Evolutionary conservation across 1,140 invertebrate species (phyloP), one percentile per base, ranked within the genome.

Genomic region (Himalopsyche phryganea): DNA sequence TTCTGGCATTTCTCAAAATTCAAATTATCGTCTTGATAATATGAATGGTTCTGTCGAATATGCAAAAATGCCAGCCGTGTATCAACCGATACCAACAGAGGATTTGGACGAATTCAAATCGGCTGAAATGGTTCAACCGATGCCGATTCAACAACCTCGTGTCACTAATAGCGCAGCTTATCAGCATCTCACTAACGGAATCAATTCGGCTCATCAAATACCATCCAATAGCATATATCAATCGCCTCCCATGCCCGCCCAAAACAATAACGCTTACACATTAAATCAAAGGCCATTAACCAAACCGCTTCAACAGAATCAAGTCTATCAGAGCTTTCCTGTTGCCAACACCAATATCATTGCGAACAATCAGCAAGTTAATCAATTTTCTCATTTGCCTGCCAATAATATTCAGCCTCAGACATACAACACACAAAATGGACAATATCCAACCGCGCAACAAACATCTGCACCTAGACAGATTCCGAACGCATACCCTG

Each of bases 1-100:
- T 65, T 77, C 75, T 1, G 73, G 74, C 0, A 57, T 75, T 41
- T 76, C 74, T 0, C 75, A 77, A 51, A 54, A 60, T 45, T 66
- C 60, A 9, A 19, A 42, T 23, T 70, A 68, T 20, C 63, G 66
- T 7, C 63, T 67, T 3, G 71, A 69, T 9, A 28, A 28, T 38
- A 73, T 76, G 18, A 64, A 60, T 46, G 58, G 61, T 13, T 76
- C 78, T 56, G 72, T 76, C 13, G 80, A 82, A 28, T 80, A 81
- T 58, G 70, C 79, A n/a, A 68, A 77, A 32, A 60, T 78, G 50
- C 79, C 80, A 56, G 79, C 75, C 58, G 41, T 28, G 9, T 56
- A 56, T 42, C 53, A 56, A 18, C 53, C 36, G 6, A 41, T 56
- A 40, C 15, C 46, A 28, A n/a, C 5, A 6, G 15, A 28, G 23